These are phyloP conservation scores for Drymonia ruficornis DNA, from an alignment of 2,888 invertebrate species.

Conservation along the genomic window DNA sequence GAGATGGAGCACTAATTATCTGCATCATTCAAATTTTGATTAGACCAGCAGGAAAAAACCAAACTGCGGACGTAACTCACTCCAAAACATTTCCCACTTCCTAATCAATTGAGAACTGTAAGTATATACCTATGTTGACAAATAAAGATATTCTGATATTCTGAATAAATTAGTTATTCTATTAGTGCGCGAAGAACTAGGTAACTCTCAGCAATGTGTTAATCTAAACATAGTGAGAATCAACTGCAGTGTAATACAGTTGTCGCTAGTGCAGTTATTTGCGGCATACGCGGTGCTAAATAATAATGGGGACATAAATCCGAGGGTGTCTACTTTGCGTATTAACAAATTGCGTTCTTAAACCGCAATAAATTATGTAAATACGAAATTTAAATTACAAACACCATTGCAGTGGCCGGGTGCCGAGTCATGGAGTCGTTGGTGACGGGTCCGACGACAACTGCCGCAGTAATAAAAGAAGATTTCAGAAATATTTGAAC, in stretches of 20 bases:
- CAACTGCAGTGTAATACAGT: conserved; percentile 23
- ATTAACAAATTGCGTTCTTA: conserved; percentile 74
- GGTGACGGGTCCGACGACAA: neutral
- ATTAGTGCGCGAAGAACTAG: too few relatives aligned
- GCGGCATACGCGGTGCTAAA: conserved; percentile 40
- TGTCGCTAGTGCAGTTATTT: conserved; percentile 26
- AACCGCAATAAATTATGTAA: conserved; percentile 76
- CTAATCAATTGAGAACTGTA: too few relatives aligned
- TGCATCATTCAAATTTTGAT: too few relatives aligned
- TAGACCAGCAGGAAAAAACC: too few relatives aligned
- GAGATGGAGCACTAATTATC: too few relatives aligned
- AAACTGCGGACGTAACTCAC: too few relatives aligned
- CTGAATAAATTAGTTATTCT: too few relatives aligned
- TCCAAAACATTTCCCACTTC: too few relatives aligned
- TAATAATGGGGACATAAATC: conserved; percentile 56
- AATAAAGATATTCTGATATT: too few relatives aligned
- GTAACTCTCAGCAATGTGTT: neutral
- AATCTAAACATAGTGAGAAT: neutral
- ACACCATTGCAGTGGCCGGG: conserved; percentile 57
- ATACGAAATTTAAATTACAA: conserved; percentile 77
- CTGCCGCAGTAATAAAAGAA: neutral
- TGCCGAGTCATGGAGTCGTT: conserved; percentile 45
- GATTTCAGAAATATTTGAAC: too few relatives aligned
- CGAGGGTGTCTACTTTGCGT: conserved; percentile 51
- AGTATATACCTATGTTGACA: too few relatives aligned